These are phyloP conservation scores for Astur gentilis DNA, from an alignment of 2,113 vertebrate species.

Conservation along the genomic window DNA sequence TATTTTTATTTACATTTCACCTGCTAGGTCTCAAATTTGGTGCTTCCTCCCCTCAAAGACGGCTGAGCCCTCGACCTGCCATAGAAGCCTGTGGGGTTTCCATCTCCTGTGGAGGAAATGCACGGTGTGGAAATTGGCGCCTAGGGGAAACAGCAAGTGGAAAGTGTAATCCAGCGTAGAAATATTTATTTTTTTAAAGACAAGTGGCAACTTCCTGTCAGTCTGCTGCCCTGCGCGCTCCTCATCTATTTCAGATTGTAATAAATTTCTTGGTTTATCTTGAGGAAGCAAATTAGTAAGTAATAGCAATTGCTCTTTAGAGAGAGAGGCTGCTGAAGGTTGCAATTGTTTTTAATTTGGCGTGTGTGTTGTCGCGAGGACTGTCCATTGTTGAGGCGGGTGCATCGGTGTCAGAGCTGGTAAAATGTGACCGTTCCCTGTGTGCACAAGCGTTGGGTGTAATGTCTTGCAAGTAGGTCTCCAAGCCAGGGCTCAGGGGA, in stretches of 20 bases:
- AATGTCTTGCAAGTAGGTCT: neutral
- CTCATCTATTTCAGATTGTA: neutral
- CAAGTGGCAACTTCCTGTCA: neutral
- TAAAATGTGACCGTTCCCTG: neutral
- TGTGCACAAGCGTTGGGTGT: neutral
- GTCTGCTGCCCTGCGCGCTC: neutral
- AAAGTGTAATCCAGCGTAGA: neutral
- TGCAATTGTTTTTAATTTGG: neutral
- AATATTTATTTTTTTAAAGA: slow-evolving; percentile 15
- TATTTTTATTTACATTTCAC: neutral
- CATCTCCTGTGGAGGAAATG: neutral
- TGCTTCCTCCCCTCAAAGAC: neutral
- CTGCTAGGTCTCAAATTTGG: neutral
- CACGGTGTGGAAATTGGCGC: neutral
- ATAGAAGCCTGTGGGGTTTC: neutral
- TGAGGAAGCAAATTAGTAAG: slow-evolving; percentile 14
- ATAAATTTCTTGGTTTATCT: neutral
- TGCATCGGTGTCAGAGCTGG: accelerated
- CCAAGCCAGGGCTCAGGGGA: neutral
- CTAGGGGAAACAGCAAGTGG: neutral
- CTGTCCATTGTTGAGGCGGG: neutral
- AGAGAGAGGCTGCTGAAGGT: neutral
- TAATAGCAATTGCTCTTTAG: neutral
- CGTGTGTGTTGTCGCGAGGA: neutral
- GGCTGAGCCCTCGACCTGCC: neutral